These are phyloP conservation scores for Tetragonula clypearis DNA, from an alignment of 1,140 invertebrate genomes.

Conservation along the genomic window DNA sequence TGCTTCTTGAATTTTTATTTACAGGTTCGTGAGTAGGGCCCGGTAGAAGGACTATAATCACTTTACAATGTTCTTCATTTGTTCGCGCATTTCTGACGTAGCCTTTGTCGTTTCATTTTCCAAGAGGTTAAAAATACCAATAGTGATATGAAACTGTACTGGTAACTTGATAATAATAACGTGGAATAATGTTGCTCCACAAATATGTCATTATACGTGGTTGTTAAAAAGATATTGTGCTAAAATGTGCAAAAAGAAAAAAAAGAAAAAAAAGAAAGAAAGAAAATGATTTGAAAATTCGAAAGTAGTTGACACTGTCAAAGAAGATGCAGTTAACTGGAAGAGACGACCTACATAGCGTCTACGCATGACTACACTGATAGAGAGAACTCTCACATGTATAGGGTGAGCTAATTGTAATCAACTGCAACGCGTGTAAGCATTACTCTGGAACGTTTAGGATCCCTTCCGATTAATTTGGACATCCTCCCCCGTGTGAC, in stretches of 20 bases:
- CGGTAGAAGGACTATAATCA: background rate
- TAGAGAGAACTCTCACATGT: conserved; percentile 37
- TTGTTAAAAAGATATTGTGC: background rate
- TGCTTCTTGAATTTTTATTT: conserved; percentile 61
- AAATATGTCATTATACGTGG: background rate
- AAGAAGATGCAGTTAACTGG: conserved; percentile 8
- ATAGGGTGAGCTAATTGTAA: conserved; percentile 47
- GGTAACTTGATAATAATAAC: background rate
- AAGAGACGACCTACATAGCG: conserved; percentile 48
- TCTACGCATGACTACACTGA: conserved; percentile 29
- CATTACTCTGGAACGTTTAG: conserved; percentile 7
- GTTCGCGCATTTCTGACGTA: background rate
- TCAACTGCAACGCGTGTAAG: conserved; percentile 25
- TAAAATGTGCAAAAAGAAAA: background rate
- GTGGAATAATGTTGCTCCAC: background rate
- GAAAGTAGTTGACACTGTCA: background rate
- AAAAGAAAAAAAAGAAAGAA: background rate
- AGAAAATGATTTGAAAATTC: conserved; percentile 6
- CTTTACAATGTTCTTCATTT: background rate
- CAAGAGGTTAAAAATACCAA: background rate
- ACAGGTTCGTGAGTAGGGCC: background rate
- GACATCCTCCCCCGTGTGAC: conserved; percentile 12
- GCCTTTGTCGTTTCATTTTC: background rate
- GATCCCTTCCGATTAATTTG: conserved; percentile 37
- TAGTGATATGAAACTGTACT: no score